Percentiles rank a stretch among this genome's conserved stretches.
Evolutionary conservation across 2,797 vertebrate genomes (phyloP).

Genomic region (Labeo calbasu): DNA sequence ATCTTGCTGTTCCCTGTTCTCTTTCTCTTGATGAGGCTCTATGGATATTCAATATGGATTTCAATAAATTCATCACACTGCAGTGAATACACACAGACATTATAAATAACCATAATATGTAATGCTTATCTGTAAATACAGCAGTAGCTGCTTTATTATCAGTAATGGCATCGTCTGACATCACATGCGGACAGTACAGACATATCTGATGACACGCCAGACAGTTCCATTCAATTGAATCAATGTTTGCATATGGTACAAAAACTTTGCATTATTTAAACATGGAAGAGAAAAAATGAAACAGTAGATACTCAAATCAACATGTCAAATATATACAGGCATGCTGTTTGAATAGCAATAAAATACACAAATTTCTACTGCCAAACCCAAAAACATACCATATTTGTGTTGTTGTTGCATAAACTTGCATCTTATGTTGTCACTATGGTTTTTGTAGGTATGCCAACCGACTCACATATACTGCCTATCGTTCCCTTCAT

Average conservation of each 20-base stretch:
- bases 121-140: not conserved
- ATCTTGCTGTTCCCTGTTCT: slow-evolving; percentile 53
- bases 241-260: slow-evolving; percentile 19
- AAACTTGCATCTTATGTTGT: slow-evolving; percentile 43
- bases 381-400: too few species aligned
- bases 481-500: slow-evolving; percentile 46
- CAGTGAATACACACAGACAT: not conserved
- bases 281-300: not conserved
- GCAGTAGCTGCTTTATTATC: not conserved
- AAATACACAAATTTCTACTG: not conserved
- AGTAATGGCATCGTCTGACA: not conserved
- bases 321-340: not conserved
- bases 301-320: not conserved
- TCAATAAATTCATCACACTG: not conserved
- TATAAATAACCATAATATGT: not conserved
- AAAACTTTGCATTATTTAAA: slow-evolving; percentile 15
- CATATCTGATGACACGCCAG: not conserved
- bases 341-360: not conserved
- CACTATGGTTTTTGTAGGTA: slow-evolving; percentile 65
- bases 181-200: not conserved
- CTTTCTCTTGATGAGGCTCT: slow-evolving; percentile 11
- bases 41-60: not conserved
- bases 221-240: not conserved
- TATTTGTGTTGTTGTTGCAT: not conserved
- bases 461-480: slow-evolving; percentile 41